Conservation (phyloP, 2,888 invertebrate genomes). For the Oxycera nigricornis region DNA sequence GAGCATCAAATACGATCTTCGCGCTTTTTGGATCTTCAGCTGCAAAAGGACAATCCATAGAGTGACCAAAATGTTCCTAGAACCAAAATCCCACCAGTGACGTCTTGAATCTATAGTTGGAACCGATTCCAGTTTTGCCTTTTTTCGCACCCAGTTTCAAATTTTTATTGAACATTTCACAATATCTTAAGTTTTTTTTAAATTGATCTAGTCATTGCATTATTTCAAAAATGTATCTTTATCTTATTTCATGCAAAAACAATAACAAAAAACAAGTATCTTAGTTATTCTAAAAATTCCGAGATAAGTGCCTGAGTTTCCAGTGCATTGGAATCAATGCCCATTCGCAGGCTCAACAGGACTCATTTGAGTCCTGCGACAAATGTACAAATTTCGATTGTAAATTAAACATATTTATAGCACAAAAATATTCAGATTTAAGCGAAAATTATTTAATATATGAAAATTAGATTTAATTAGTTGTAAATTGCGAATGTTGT, state of each 20-base stretch:
- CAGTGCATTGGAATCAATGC: too few relatives aligned
- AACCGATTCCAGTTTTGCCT: background rate
- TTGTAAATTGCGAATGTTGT: background rate
- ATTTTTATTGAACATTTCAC: background rate
- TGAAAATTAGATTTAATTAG: background rate
- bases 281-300: background rate
- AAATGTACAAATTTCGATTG: slow-evolving; percentile 10
- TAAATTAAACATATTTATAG: slow-evolving; percentile 21
- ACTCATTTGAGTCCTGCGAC: too few relatives aligned
- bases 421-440: background rate
- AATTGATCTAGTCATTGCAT: slow-evolving; percentile 18
- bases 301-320: slow-evolving; percentile 12
- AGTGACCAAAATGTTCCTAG: slow-evolving; percentile 62
- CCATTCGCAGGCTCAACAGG: too few relatives aligned
- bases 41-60: too few relatives aligned
- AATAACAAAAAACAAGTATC: too few relatives aligned
- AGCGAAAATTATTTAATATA: slow-evolving; percentile 31
- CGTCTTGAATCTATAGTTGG: background rate
- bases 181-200: too few relatives aligned
- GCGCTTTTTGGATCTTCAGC: too few relatives aligned
- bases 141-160: background rate
- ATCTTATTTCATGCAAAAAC: background rate
- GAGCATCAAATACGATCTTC: too few relatives aligned
- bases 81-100: slow-evolving; percentile 47
- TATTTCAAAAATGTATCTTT: background rate